Base-by-base conservation (phyloP, 2,113 vertebrate species). In the Oryzias curvinotus region DNA sequence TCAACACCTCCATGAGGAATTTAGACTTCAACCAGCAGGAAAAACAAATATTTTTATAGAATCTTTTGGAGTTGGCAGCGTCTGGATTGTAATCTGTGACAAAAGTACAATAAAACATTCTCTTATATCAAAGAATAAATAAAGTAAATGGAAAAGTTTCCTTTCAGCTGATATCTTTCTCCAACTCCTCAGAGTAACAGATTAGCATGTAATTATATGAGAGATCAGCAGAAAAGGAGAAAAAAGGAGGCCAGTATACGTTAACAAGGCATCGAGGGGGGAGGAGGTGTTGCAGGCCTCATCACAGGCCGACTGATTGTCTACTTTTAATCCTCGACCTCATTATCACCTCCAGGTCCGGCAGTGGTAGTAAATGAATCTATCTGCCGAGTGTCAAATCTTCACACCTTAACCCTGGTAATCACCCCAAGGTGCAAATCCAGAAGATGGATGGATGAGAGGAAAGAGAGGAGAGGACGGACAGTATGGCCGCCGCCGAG, bases 291-390 rank as follows among this genome's bases (percentile, higher is more conserved):
- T 30, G 67, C 46, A 28, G 64, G 71, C 66, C 71, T 92, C 77
- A 88, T 92, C 93, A 94, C 86, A 81, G 91, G 91, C 87, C 78
- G 63, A 86, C 92, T 92, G 91, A 96, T 95, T 94, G 93, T 91
- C 92, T 94, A 91, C 93, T 94, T 94, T 93, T 96, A 97, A 96
- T 96, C 93, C 95, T 94, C 91, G 93, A 95, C 91, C 93, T 96
- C 96, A 99, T 98, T 98, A 98, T 96, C 96, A 97, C 95, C 94
- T 97, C 95, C 92, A 92, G 92, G 92, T 95, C 94, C 91, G 93
- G 93, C 91, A 95, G 93, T 94, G 92, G 89, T 93, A 95, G 90
- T 92, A 92, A 92, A 96, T 95, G 94, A 96, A 96, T 94, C 92
- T 93, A 94, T 96, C 93, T 93, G 92, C 94, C 90, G 91, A 95